Percentiles rank a stretch among this genome's conserved stretches.
Evolutionary conservation across 2,888 invertebrate genomes (phyloP).

Genomic region (Hypercompe scribonia): DNA sequence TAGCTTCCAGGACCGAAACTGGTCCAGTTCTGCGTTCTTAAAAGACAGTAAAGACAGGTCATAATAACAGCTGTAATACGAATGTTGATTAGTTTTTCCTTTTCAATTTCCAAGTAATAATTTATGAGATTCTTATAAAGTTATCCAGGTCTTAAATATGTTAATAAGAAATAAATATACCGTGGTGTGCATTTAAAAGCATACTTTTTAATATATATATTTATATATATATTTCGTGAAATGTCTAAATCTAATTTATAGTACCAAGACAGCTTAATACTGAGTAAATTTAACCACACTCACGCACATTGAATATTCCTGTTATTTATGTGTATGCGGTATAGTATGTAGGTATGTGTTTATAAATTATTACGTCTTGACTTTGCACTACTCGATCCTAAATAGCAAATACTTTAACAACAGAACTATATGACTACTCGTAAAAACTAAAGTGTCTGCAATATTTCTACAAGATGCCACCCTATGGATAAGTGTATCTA

Average conservation of each 20-base stretch:
- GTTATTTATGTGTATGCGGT: background rate
- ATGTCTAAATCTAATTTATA: background rate
- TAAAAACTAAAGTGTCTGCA: conserved; percentile 42
- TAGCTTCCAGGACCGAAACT: conserved; percentile 46
- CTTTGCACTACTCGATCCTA: background rate
- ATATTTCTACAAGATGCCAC: conserved; percentile 46
- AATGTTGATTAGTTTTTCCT: conserved; percentile 39
- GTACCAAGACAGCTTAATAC: background rate
- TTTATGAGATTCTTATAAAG: background rate
- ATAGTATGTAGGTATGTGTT: background rate
- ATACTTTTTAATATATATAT: background rate
- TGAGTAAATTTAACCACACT: background rate
- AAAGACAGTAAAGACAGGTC: conserved; percentile 48
- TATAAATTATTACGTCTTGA: conserved; percentile 1
- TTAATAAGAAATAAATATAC: background rate
- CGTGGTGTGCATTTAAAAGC: too few relatives aligned
- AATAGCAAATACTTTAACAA: conserved; percentile 15
- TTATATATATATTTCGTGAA: background rate
- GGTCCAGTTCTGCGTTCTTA: conserved; percentile 51
- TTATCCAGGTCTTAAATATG: background rate
- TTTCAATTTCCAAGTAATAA: conserved; percentile 12
- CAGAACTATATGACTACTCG: conserved; percentile 31
- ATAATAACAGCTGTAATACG: conserved; percentile 46
- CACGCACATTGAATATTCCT: background rate
- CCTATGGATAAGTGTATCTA: conserved; percentile 49